These are phyloP conservation scores for Heliconius charithonia DNA, from an alignment of 2,888 invertebrate genomes.

Conservation along the genomic window DNA sequence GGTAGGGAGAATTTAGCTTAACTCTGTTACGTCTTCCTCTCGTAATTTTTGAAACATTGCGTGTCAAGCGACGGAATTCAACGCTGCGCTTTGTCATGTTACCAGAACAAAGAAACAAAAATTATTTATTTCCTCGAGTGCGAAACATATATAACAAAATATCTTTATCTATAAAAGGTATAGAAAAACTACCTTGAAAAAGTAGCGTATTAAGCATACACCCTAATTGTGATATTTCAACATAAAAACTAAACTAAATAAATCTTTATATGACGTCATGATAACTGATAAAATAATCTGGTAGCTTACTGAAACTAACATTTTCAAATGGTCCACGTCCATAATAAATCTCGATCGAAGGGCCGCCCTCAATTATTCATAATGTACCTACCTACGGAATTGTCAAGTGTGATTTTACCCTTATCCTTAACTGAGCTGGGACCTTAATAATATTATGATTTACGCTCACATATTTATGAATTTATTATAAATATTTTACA, in stretches of 20 bases:
- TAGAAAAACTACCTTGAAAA: too few species aligned
- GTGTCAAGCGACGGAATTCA: neutral
- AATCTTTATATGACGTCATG: neutral
- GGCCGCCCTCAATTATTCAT: conserved; percentile 18
- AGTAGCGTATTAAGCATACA: neutral
- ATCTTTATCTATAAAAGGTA: too few species aligned
- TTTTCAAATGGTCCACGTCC: conserved; percentile 14
- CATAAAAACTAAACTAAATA: neutral
- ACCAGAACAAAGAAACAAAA: neutral
- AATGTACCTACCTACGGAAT: neutral
- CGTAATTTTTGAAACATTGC: neutral
- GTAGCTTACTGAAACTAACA: neutral
- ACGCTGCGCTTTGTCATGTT: neutral
- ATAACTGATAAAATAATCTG: neutral
- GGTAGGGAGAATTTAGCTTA: too few species aligned
- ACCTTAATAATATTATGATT: neutral
- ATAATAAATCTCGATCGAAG: conserved; percentile 33
- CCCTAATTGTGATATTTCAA: too few species aligned
- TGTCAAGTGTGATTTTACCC: conserved; percentile 7
- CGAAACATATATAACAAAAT: too few species aligned
- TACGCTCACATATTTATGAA: neutral
- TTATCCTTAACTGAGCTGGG: neutral
- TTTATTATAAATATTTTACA: too few species aligned
- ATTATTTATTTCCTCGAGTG: neutral
- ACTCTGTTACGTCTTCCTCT: neutral